phyloP scores from a whole-genome alignment of 53 echinoderm and acorn worm genomes.

The Holothuria scabra region DNA sequence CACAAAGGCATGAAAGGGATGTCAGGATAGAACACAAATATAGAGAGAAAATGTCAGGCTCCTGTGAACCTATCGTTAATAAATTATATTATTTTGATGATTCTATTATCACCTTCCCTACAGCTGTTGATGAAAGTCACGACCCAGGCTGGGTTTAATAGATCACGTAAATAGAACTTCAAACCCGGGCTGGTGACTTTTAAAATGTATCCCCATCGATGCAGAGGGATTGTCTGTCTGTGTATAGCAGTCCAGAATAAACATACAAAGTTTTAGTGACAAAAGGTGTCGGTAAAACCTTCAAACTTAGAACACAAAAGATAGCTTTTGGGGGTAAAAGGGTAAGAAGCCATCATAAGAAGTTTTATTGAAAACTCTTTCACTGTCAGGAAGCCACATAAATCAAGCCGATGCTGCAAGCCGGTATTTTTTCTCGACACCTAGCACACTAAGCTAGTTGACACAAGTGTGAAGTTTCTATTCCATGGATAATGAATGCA shows the following conservation, averaged over 20 bases:
- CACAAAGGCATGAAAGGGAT: too few species aligned
- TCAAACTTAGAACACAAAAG: too few species aligned
- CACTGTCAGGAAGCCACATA: too few species aligned
- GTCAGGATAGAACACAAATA: too few species aligned
- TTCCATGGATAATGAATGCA: too few species aligned
- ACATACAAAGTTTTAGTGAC: slow-evolving; percentile 35
- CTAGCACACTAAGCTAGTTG: too few species aligned
- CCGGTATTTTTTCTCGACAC: too few species aligned
- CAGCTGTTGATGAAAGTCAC: slow-evolving; percentile 30
- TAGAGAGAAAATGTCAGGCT: neutral
- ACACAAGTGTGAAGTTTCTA: too few species aligned
- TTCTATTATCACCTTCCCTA: slow-evolving; percentile 30
- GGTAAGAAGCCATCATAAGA: too few species aligned
- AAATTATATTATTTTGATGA: slow-evolving; percentile 33
- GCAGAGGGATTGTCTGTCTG: neutral
- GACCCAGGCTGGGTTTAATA: slow-evolving; percentile 25
- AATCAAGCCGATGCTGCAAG: too few species aligned
- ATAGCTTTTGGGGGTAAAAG: too few species aligned
- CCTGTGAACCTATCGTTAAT: neutral
- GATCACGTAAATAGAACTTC: slow-evolving; percentile 28
- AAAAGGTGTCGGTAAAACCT: neutral
- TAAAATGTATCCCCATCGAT: neutral
- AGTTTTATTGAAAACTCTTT: too few species aligned
- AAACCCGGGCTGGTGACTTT: slow-evolving; percentile 13
- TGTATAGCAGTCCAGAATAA: slow-evolving; percentile 16